These are phyloP conservation scores for Ancistrus triradiatus DNA, from an alignment of 2,113 vertebrate species.

Conservation along the genomic window DNA sequence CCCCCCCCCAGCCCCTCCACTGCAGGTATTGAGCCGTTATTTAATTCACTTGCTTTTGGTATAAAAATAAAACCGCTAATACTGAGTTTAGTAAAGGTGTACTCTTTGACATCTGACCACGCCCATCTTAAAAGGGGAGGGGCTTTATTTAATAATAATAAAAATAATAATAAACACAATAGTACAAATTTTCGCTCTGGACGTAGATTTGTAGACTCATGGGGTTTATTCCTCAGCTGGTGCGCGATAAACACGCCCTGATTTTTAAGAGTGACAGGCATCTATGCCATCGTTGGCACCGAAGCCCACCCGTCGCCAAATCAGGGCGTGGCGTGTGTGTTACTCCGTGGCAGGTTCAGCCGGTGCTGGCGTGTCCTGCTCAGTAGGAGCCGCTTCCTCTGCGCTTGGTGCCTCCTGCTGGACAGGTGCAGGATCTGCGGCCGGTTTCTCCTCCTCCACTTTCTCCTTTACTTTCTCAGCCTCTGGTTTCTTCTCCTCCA, in stretches of 20 bases:
- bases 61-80: slow-evolving; percentile 78
- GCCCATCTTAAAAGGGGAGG: neutral
- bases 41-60: slow-evolving; percentile 77
- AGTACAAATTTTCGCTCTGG: neutral
- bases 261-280: neutral
- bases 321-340: neutral
- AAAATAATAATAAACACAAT: slow-evolving; percentile 52
- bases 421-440: slow-evolving; percentile 42
- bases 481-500: slow-evolving; percentile 65
- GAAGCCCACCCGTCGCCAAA: neutral
- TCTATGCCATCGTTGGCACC: neutral
- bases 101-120: slow-evolving; percentile 65
- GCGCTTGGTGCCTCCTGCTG: slow-evolving; percentile 69
- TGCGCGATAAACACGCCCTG: neutral
- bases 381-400: slow-evolving; percentile 68
- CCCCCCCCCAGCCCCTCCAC: slow-evolving; percentile 80
- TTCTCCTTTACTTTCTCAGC: slow-evolving; percentile 59
- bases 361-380: slow-evolving; percentile 70
- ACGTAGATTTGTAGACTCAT: neutral
- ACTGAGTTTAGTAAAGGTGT: slow-evolving; percentile 83
- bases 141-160: slow-evolving; percentile 33
- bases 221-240: neutral
- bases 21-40: too few species aligned
- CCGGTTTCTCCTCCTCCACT: slow-evolving; percentile 64
- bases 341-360: slow-evolving; percentile 73